Conservation (phyloP, 2,888 invertebrate species). For the Conomelus anceps region DNA sequence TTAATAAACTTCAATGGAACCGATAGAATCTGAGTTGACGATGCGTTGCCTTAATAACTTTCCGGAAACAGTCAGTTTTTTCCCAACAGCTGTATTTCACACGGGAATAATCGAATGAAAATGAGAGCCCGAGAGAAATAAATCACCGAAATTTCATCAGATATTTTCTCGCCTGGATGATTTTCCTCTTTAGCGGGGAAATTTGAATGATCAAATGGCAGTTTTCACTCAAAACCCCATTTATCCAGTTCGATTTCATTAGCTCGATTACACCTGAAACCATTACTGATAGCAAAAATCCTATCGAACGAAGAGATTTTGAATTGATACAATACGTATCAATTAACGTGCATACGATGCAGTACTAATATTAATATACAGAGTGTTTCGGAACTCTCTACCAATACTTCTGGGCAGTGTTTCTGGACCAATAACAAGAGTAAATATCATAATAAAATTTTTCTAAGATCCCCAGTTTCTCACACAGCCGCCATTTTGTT, state of each 20-base stretch:
- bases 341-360: too few relatives aligned
- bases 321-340: not conserved
- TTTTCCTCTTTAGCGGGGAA: not conserved
- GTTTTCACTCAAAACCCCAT: not conserved
- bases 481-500: too few relatives aligned
- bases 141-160: not conserved
- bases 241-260: not conserved
- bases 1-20: not conserved
- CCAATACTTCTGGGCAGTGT: too few relatives aligned
- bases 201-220: not conserved
- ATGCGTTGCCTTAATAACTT: not conserved
- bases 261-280: not conserved
- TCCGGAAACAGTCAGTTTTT: not conserved
- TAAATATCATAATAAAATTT: too few relatives aligned
- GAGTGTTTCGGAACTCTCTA: too few relatives aligned
- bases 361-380: too few relatives aligned
- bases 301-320: not conserved
- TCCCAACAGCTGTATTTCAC: not conserved
- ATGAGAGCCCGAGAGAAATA: not conserved
- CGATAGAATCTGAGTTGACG: not conserved
- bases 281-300: not conserved
- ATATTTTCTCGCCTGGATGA: not conserved
- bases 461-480: too few relatives aligned
- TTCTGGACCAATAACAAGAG: too few relatives aligned
- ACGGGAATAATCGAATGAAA: not conserved